These are phyloP conservation scores for Alcis repandata DNA, from an alignment of 2,888 invertebrate genomes.

Conservation along the genomic window DNA sequence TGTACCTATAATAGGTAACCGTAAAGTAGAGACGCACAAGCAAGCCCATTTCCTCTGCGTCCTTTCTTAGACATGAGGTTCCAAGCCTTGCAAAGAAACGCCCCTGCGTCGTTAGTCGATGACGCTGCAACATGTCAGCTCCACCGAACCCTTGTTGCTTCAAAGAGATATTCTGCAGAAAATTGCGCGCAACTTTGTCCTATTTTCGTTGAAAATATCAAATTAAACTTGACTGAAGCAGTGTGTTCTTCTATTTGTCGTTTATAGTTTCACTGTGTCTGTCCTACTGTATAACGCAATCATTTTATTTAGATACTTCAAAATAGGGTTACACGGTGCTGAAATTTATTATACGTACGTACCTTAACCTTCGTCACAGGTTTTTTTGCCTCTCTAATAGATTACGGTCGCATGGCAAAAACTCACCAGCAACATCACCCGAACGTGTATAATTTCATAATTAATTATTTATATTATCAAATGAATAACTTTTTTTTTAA, in stretches of 20 bases:
- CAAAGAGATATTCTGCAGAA: slow-evolving; percentile 29
- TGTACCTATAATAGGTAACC: too few species aligned
- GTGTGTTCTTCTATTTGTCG: neutral
- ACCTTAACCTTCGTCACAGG: too few species aligned
- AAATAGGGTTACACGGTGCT: too few species aligned
- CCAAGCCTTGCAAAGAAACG: slow-evolving; percentile 42
- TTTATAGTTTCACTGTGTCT: neutral
- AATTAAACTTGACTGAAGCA: slow-evolving; percentile 7
- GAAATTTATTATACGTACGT: too few species aligned
- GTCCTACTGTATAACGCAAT: neutral
- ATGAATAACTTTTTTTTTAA: too few species aligned
- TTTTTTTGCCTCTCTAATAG: too few species aligned
- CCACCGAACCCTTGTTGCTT: slow-evolving; percentile 52
- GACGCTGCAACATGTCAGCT: slow-evolving; percentile 53
- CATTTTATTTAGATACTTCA: neutral
- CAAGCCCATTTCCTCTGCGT: neutral
- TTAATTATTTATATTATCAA: too few species aligned
- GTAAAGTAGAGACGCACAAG: neutral
- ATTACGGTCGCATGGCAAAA: too few species aligned
- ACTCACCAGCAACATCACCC: too few species aligned
- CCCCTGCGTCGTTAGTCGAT: slow-evolving; percentile 55
- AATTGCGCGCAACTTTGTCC: slow-evolving; percentile 15
- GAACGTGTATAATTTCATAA: too few species aligned
- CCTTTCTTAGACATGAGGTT: neutral
- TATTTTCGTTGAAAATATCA: slow-evolving; percentile 5